phyloP scores from a whole-genome alignment of 2,113 vertebrate genomes.

The Anoplopoma fimbria region DNA sequence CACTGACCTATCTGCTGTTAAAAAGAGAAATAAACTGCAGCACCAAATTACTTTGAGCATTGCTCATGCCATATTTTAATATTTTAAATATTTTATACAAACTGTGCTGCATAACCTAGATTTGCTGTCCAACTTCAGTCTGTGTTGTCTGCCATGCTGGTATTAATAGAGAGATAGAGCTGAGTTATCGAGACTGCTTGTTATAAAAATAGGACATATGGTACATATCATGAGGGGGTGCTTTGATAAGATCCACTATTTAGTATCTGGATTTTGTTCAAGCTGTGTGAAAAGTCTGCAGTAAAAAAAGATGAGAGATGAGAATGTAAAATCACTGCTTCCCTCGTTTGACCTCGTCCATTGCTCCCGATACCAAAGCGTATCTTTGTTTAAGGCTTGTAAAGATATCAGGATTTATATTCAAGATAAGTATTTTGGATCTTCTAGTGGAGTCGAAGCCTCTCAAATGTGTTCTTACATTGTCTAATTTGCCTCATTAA shows the following conservation, averaged over 20 bases:
- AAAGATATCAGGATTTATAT: constrained; percentile 1
- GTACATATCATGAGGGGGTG: constrained; percentile 14
- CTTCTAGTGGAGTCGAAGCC: not conserved
- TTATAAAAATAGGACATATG: constrained; percentile 48
- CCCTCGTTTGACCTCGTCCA: not conserved
- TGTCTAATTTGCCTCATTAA: not conserved
- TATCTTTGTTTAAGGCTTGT: not conserved
- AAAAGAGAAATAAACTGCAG: constrained; percentile 14
- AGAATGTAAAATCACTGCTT: constrained; percentile 12
- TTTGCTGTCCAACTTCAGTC: constrained; percentile 25
- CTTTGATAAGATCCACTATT: constrained; percentile 9
- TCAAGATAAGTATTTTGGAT: constrained; percentile 2
- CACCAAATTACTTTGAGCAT: not conserved
- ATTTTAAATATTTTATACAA: constrained; percentile 54
- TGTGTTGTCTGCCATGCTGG: constrained; percentile 30
- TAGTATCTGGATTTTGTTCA: constrained; percentile 12
- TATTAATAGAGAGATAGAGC: constrained; percentile 46
- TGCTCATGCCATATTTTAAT: constrained; percentile 43
- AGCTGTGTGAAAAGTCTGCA: constrained; percentile 1
- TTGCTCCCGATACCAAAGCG: not conserved
- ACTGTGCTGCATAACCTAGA: constrained; percentile 53
- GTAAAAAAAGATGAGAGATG: no score
- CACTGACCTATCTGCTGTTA: constrained; percentile 4
- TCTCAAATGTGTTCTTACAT: not conserved
- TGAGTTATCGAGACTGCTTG: constrained; percentile 34